phyloP scores from a whole-genome alignment of 2,113 vertebrate genomes.

The Felis chaus region DNA sequence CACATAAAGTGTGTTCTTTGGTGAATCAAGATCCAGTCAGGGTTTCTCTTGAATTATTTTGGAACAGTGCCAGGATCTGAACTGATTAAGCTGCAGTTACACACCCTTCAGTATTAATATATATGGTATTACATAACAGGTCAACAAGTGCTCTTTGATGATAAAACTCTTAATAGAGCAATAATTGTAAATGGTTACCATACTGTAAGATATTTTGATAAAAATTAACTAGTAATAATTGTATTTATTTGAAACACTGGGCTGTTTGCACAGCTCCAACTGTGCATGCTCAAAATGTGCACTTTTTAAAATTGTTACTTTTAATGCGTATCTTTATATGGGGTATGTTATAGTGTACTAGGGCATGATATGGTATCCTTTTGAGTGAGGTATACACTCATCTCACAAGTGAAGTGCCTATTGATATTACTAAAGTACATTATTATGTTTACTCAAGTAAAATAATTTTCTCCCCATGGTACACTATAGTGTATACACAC shows the following conservation, averaged over 20 bases:
- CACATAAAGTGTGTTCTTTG: constrained; percentile 67
- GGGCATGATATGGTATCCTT: constrained; percentile 85
- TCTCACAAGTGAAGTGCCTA: constrained; percentile 78
- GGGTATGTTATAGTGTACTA: constrained; percentile 85
- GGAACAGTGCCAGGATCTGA: constrained; percentile 81
- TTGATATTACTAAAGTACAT: constrained; percentile 78
- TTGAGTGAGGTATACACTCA: constrained; percentile 76
- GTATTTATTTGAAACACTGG: constrained; percentile 89
- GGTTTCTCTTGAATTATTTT: constrained; percentile 70
- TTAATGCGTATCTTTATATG: constrained; percentile 84
- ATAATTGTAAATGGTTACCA: constrained; percentile 90
- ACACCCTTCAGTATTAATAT: constrained; percentile 82
- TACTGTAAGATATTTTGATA: constrained; percentile 90
- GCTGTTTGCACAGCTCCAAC: constrained; percentile 85
- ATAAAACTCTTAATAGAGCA: constrained; percentile 89
- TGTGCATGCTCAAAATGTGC: constrained; percentile 89
- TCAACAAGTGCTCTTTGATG: constrained; percentile 88
- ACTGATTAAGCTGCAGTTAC: constrained; percentile 79
- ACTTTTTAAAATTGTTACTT: constrained; percentile 89
- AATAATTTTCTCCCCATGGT: constrained; percentile 79
- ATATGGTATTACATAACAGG: constrained; percentile 81
- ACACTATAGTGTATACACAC: constrained; percentile 84
- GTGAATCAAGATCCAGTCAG: constrained; percentile 75
- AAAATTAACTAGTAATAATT: constrained; percentile 84
- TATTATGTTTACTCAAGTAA: constrained; percentile 79